Conservation (phyloP, 1,140 invertebrate genomes). For the Aphidius ervi region DNA sequence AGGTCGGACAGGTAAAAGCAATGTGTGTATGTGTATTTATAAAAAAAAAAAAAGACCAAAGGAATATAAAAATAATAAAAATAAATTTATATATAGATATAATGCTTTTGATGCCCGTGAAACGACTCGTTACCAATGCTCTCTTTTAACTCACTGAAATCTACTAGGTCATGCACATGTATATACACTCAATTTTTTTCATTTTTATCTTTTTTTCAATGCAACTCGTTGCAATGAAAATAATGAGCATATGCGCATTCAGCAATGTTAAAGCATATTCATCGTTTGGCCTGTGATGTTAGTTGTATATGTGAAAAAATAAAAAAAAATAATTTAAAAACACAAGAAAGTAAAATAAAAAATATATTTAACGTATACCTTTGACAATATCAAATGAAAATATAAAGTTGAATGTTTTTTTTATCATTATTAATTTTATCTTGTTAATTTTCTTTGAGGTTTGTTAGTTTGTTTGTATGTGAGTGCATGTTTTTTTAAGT, state of each 20-base stretch:
- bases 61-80: neutral
- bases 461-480: no score
- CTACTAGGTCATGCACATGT: slow-evolving; percentile 2
- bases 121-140: slow-evolving; percentile 29
- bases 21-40: slow-evolving; percentile 14
- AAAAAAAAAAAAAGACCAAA: slow-evolving; percentile 1
- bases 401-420: no score
- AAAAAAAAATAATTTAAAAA: no score
- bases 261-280: slow-evolving; percentile 2
- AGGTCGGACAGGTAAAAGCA: slow-evolving; percentile 26
- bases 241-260: slow-evolving; percentile 7
- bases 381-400: no score
- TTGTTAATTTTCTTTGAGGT: no score
- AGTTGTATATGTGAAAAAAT: no score
- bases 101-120: slow-evolving; percentile 27
- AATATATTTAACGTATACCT: neutral
- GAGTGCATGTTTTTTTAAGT: neutral
- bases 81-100: slow-evolving; percentile 19
- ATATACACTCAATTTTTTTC: slow-evolving; percentile 4
- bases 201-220: neutral
- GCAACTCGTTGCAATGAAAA: slow-evolving; percentile 11
- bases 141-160: neutral
- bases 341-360: neutral
- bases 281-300: slow-evolving; percentile 12
- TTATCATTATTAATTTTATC: no score